phyloP scores from a whole-genome alignment of 2,797 vertebrate genomes.

The Helarctos malayanus region DNA sequence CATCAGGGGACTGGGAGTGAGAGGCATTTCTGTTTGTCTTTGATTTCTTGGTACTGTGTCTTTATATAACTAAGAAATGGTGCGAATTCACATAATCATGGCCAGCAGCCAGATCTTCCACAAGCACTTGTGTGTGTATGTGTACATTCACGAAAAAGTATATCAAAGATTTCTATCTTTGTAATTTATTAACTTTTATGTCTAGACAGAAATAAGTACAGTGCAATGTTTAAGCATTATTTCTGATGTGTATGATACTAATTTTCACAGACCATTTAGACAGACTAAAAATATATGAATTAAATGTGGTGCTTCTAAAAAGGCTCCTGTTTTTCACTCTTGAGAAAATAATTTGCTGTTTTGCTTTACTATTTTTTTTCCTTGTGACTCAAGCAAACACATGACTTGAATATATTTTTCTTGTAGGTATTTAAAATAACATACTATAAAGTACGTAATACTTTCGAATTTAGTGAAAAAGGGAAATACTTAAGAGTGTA shows the following conservation, averaged over 20 bases:
- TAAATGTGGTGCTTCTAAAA: conserved; percentile 51
- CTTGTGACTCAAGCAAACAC: background rate
- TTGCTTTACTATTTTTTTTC: background rate
- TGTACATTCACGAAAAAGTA: conserved; percentile 14
- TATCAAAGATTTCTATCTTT: conserved; percentile 66
- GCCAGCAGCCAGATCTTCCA: conserved; percentile 44
- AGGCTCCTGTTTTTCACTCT: background rate
- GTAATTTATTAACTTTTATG: conserved; percentile 67
- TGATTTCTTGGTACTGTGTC: conserved; percentile 37
- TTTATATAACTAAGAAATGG: conserved; percentile 68
- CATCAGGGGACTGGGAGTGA: background rate
- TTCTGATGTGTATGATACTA: conserved; percentile 54
- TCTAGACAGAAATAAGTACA: conserved; percentile 54
- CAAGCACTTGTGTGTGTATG: background rate
- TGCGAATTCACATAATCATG: conserved; percentile 31
- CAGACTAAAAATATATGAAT: conserved; percentile 52
- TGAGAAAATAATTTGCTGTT: conserved; percentile 33
- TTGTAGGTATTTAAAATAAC: conserved; percentile 66
- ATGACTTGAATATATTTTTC: conserved; percentile 51
- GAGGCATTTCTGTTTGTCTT: conserved; percentile 14
- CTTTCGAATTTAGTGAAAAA: conserved; percentile 61
- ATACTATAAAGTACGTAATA: conserved; percentile 26
- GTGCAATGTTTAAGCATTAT: conserved; percentile 1
- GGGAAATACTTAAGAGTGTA: conserved; percentile 50
- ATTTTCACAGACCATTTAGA: conserved; percentile 46